Evolutionary conservation across 2,888 invertebrate species (phyloP).

Genomic region (Merodon equestris): DNA sequence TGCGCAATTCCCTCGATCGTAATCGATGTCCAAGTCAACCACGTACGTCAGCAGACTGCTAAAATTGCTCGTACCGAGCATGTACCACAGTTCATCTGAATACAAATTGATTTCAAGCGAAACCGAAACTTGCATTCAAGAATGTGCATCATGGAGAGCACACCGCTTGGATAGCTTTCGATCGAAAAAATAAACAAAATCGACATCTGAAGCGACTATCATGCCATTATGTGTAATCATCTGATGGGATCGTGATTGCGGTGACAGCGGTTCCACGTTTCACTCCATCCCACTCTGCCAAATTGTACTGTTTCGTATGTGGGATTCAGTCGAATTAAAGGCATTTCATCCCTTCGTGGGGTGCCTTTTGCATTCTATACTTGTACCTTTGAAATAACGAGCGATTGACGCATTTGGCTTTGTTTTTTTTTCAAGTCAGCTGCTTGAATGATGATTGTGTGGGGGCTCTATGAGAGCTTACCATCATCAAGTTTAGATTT

Average conservation of each 20-base stretch:
- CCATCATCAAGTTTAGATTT: too few species aligned
- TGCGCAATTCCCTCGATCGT: conserved; percentile 20
- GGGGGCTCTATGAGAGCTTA: too few species aligned
- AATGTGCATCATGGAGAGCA: too few species aligned
- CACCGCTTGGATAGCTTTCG: too few species aligned
- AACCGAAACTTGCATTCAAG: too few species aligned
- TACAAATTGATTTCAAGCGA: too few species aligned
- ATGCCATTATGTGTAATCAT: conserved; percentile 43
- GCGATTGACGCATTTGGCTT: conserved; percentile 37
- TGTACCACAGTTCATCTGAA: conserved; percentile 16
- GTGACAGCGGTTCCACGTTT: conserved; percentile 41
- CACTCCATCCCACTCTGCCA: conserved; percentile 28
- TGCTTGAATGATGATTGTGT: too few species aligned
- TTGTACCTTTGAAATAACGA: conserved; percentile 17
- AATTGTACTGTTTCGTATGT: conserved; percentile 26
- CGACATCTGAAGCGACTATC: conserved; percentile 24
- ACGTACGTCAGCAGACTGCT: not conserved
- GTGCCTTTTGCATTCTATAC: conserved; percentile 2
- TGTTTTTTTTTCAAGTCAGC: conserved; percentile 1
- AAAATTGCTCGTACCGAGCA: conserved; percentile 6
- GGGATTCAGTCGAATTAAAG: conserved; percentile 24
- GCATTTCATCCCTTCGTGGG: conserved; percentile 28
- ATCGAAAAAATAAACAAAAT: too few species aligned
- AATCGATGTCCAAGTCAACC: conserved; percentile 23
- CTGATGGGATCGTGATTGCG: conserved; percentile 52